Evolutionary conservation across 2,888 invertebrate genomes (phyloP).

Genomic region (Calameuta idolon): DNA sequence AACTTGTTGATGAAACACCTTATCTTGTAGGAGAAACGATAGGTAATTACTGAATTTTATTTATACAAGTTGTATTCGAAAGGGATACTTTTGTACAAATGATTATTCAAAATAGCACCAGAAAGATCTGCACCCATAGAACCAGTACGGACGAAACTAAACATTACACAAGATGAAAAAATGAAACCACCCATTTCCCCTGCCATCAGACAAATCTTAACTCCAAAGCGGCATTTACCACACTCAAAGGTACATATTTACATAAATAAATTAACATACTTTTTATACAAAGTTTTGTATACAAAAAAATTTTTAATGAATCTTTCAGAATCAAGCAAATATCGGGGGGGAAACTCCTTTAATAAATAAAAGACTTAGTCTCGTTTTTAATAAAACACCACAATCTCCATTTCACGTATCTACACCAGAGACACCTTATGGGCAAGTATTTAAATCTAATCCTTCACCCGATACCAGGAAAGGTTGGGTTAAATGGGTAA

Average conservation of each 20-base stretch:
- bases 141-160: constrained; percentile 8
- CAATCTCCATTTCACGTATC: constrained; percentile 65
- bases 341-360: constrained; percentile 40
- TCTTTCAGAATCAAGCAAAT: constrained; percentile 31
- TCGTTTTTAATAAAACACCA: constrained; percentile 56
- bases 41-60: constrained; percentile 40
- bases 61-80: constrained; percentile 7
- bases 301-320: background rate
- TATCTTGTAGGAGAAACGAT: constrained; percentile 74
- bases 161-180: constrained; percentile 8
- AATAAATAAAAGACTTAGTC: constrained; percentile 54
- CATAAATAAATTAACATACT: background rate
- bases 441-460: constrained; percentile 67
- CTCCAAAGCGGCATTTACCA: constrained; percentile 45
- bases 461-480: constrained; percentile 70
- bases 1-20: constrained; percentile 69
- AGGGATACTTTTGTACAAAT: background rate
- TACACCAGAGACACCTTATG: constrained; percentile 73
- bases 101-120: constrained; percentile 29
- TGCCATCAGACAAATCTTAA: constrained; percentile 36
- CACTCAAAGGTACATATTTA: constrained; percentile 29
- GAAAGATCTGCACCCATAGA: constrained; percentile 23
- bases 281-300: background rate
- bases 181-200: constrained; percentile 33
- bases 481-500: constrained; percentile 68